Conservation (phyloP, 2,113 vertebrate species). For the Dicentrarchus labrax region DNA sequence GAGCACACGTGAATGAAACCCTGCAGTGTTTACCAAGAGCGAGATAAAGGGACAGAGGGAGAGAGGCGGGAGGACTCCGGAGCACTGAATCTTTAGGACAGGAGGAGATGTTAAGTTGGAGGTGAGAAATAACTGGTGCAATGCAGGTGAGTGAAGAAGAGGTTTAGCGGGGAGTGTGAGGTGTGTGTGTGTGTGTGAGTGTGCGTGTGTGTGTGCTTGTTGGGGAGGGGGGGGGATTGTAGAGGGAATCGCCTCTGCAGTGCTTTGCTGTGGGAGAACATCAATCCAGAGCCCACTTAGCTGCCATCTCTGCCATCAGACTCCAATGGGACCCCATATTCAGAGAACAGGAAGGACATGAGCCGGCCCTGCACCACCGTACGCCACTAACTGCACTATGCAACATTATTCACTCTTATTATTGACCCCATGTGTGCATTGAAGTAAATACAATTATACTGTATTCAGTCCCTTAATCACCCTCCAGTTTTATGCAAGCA, state of each 20-base stretch:
- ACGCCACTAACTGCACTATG: constrained; percentile 7
- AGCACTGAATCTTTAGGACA: constrained; percentile 66
- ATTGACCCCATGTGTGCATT: constrained; percentile 52
- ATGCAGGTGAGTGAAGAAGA: constrained; percentile 78
- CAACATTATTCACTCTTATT: constrained; percentile 45
- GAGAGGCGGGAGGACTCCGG: constrained; percentile 45
- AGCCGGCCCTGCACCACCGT: constrained; percentile 42
- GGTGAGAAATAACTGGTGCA: constrained; percentile 84
- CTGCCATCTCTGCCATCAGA: constrained; percentile 63
- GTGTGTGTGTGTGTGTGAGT: too few relatives aligned
- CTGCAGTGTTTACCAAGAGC: constrained; percentile 59
- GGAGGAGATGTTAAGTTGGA: constrained; percentile 70
- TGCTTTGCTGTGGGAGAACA: constrained; percentile 72
- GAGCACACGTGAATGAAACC: constrained; percentile 50
- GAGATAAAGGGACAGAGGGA: constrained; percentile 38
- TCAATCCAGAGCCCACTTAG: constrained; percentile 76
- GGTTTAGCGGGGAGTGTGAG: constrained; percentile 21
- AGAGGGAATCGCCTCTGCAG: constrained; percentile 71
- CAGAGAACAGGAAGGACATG: constrained; percentile 54
- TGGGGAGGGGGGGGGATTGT: background rate
- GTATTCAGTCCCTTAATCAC: constrained; percentile 40
- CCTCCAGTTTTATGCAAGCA: constrained; percentile 38
- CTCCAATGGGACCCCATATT: constrained; percentile 51
- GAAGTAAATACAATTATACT: constrained; percentile 49
- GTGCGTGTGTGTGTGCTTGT: too few relatives aligned